These are phyloP conservation scores for Drosophila pseudotakahashii DNA, from an alignment of 2,888 invertebrate genomes.

Conservation along the genomic window DNA sequence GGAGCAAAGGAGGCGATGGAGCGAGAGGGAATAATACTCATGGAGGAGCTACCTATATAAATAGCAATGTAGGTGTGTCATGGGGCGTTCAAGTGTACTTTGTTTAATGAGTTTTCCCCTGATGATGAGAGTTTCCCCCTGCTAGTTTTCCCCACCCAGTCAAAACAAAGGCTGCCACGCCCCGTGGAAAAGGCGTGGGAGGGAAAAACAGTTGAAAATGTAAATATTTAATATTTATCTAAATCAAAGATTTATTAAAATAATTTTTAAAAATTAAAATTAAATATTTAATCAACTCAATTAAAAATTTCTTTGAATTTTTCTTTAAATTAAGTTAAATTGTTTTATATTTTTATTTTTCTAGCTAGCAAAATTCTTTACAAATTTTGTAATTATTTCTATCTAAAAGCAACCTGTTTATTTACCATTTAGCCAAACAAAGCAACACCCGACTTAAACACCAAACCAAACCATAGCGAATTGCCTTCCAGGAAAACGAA, in stretches of 20 bases:
- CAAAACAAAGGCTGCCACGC: conserved; percentile 31
- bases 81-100: conserved; percentile 72
- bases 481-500: conserved; percentile 28
- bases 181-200: conserved; percentile 8
- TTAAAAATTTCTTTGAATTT: too few relatives aligned
- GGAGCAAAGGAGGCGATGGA: conserved; percentile 15
- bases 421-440: conserved; percentile 1
- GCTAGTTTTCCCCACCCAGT: conserved; percentile 14
- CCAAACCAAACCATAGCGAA: conserved; percentile 32
- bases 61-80: conserved; percentile 26
- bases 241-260: background rate
- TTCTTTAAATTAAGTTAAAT: too few relatives aligned
- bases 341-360: too few relatives aligned
- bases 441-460: conserved; percentile 30
- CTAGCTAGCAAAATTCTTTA: too few relatives aligned
- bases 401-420: conserved; percentile 29
- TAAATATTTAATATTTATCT: conserved; percentile 1
- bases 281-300: too few relatives aligned
- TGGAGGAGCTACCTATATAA: conserved; percentile 15
- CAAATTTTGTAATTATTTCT: background rate
- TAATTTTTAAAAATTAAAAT: background rate
- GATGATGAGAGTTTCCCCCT: conserved; percentile 66
- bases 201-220: background rate
- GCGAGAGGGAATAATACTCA: conserved; percentile 4
- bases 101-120: conserved; percentile 76